These are phyloP conservation scores for Taurulus bubalis DNA, from an alignment of 2,113 vertebrate genomes.

Conservation along the genomic window DNA sequence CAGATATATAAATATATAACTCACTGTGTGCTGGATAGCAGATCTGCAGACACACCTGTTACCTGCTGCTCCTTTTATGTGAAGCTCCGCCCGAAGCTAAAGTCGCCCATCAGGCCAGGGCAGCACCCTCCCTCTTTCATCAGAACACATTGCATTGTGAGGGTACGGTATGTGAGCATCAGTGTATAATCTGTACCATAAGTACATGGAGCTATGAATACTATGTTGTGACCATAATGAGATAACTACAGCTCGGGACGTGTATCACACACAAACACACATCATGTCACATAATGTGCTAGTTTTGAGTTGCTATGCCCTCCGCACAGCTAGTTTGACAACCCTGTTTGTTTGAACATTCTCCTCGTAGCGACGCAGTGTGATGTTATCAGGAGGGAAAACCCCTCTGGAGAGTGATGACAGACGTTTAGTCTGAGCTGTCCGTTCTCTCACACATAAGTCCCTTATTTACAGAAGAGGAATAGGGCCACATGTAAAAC, in stretches of 20 bases:
- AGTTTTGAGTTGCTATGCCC: background rate
- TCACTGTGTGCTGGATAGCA: background rate
- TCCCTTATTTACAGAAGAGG: background rate
- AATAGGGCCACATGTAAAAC: background rate
- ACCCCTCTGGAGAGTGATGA: background rate
- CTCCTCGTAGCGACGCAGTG: background rate
- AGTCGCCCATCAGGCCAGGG: background rate
- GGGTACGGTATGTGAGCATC: background rate
- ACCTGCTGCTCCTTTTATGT: background rate
- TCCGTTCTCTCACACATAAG: background rate
- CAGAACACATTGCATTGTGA: background rate
- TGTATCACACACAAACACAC: background rate
- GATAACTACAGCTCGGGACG: background rate
- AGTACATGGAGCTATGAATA: background rate
- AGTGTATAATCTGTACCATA: background rate
- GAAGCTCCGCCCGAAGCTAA: conserved; percentile 11
- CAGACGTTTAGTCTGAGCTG: background rate
- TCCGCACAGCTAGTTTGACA: background rate
- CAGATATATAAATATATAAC: background rate
- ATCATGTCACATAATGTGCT: too few species aligned
- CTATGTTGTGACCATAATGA: background rate
- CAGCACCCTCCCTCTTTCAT: background rate
- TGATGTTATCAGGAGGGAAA: background rate
- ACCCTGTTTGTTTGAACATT: background rate
- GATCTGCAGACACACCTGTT: background rate